Base-by-base conservation (phyloP, 2,797 vertebrate genomes). In the Tamandua tetradactyla region DNA sequence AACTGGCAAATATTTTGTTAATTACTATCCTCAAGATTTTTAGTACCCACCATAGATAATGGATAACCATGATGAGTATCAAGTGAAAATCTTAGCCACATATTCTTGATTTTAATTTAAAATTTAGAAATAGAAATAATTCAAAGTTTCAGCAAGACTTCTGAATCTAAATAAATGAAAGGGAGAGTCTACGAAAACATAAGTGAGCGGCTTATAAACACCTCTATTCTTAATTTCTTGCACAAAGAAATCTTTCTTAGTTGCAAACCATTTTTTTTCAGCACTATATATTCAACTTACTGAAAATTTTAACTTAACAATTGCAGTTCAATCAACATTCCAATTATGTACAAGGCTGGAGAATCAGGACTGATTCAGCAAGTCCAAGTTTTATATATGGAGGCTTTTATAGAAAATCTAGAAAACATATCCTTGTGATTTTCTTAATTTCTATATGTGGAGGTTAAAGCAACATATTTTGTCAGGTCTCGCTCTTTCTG, bases 111-210 rank as follows among this genome's bases (percentile, higher is more conserved):
- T 86, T 87, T 85, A 84, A 62, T 37, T 52, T 93, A 78, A 76
- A 90, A 76, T 78, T 75, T 82, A 87, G 23, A 95, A 88, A 62
- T 42, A 93, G 59, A 91, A 91, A 93, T 64, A 37, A 87, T 49
- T 82, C 87, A 71, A 78, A 91, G 9, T 93, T 75, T 95, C n/a
- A 80, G n/a, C 80, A 81, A 81, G 30, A 18, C 15, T 76, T 71
- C 61, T 49, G 49, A 6, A 55, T 35, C 7, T 86, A 76, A 57
- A 88, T 74, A 87, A 27, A 69, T 78, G 32, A 68, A 72, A 68
- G 3, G 11, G 23, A 44, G 32, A 25, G 37, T 62, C 52, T 93
- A 52, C 76, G 64, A 87, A 93, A 93, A 95, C 6, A 47, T 61
- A 83, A 69, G 0, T 3, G 11, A 35, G 14, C 57, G 11, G 76